Evolutionary conservation across 1,140 invertebrate genomes (phyloP).

Genomic region (Lutraria rhynchaena): DNA sequence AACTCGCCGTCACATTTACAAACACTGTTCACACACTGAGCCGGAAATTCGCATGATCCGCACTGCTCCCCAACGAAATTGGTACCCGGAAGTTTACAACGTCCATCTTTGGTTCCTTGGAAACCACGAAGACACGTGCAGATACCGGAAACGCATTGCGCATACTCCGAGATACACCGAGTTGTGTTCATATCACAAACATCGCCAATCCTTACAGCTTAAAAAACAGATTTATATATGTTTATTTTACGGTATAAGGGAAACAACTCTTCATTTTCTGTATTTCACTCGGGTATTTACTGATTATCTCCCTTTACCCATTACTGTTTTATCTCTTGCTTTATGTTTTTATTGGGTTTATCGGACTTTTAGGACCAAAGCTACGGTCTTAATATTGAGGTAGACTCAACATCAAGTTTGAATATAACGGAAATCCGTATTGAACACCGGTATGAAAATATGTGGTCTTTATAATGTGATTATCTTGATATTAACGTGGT

Average conservation of each 20-base stretch:
- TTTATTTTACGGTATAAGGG: background rate
- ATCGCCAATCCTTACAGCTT: constrained; percentile 47
- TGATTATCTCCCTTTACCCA: background rate
- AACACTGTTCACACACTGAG: constrained; percentile 30
- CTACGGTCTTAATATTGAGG: too few relatives aligned
- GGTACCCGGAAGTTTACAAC: constrained; percentile 49
- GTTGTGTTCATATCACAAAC: constrained; percentile 24
- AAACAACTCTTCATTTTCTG: background rate
- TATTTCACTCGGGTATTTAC: background rate
- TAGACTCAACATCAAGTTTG: too few relatives aligned
- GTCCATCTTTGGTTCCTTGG: constrained; percentile 55
- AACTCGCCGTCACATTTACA: constrained; percentile 53
- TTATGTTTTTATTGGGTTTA: too few relatives aligned
- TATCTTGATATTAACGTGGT: too few relatives aligned
- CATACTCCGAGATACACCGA: constrained; percentile 53
- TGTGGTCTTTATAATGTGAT: too few relatives aligned
- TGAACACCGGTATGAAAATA: too few relatives aligned
- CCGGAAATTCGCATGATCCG: constrained; percentile 55
- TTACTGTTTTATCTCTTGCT: too few relatives aligned
- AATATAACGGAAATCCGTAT: too few relatives aligned
- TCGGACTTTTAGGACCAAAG: too few relatives aligned
- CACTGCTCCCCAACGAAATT: constrained; percentile 52
- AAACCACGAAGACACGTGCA: constrained; percentile 38
- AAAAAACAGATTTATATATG: constrained; percentile 8
- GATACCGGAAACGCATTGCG: constrained; percentile 10